Evolutionary conservation across 2,113 vertebrate species (phyloP).

Genomic region (Melozone crissalis): DNA sequence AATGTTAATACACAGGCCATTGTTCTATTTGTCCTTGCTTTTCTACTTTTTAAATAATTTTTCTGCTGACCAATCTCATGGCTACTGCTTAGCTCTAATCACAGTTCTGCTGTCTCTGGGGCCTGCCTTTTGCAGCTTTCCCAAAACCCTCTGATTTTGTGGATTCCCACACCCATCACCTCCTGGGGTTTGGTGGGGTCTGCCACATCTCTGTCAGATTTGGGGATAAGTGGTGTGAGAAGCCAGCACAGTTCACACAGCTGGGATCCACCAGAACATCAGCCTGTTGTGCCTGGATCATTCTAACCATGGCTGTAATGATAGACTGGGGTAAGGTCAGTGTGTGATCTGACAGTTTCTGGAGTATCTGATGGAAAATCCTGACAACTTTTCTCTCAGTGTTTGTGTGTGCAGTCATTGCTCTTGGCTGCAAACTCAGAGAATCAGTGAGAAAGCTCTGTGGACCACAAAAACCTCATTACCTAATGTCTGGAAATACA

Average conservation of each 20-base stretch:
- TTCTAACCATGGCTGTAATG: not conserved
- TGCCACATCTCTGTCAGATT: not conserved
- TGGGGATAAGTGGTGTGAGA: not conserved
- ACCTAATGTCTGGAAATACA: constrained; percentile 56
- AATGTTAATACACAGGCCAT: no score
- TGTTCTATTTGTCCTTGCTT: no score
- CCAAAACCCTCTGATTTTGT: no score
- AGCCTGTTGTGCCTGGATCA: not conserved
- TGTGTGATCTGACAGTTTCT: not conserved
- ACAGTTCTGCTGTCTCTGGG: no score
- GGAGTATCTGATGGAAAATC: not conserved
- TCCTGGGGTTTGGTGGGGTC: not conserved
- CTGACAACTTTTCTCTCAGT: not conserved
- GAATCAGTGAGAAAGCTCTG: constrained; percentile 6
- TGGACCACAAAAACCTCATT: constrained; percentile 66
- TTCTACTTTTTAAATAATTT: no score
- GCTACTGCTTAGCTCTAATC: no score
- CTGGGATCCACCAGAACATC: not conserved
- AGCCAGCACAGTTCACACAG: not conserved
- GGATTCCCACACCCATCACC: not conserved
- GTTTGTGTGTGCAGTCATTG: not conserved
- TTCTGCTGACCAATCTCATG: no score
- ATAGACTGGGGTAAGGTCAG: not conserved
- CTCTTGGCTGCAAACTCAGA: not conserved
- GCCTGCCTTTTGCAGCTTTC: no score